Conservation (phyloP, 2,888 invertebrate genomes). For the Ichneumoninae sp. region DNA sequence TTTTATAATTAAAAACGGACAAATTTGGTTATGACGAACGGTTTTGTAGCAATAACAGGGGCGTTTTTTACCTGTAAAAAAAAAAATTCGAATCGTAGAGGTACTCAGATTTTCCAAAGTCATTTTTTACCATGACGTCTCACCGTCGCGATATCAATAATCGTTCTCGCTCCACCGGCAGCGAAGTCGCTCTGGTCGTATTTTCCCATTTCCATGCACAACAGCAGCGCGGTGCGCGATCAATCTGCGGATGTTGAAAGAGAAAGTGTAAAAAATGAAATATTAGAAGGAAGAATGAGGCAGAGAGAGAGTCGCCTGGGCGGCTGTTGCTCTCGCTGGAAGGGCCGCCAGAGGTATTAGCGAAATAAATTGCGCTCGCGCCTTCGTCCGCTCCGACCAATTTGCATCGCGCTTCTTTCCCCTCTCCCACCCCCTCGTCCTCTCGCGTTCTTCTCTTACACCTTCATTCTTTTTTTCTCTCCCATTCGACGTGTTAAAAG, state of each 20-base stretch:
- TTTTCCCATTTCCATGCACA: constrained; percentile 22
- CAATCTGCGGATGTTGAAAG: constrained; percentile 37
- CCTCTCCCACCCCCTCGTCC: constrained; percentile 18
- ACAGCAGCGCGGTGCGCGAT: constrained; percentile 19
- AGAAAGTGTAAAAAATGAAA: constrained; percentile 52
- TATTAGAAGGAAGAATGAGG: constrained; percentile 26
- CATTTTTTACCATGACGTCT: neutral
- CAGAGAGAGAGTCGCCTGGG: constrained; percentile 16
- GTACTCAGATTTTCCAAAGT: neutral
- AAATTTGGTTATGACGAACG: neutral
- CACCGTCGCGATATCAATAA: constrained; percentile 1
- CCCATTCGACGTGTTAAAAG: constrained; percentile 58
- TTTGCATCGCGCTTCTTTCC: constrained; percentile 57
- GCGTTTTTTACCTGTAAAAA: too few relatives aligned
- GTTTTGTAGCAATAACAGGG: neutral
- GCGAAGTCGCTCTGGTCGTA: neutral
- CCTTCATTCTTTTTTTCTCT: constrained; percentile 38
- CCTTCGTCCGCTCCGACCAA: constrained; percentile 54
- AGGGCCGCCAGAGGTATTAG: constrained; percentile 57
- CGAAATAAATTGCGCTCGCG: constrained; percentile 64
- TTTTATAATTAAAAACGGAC: neutral
- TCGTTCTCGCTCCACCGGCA: neutral
- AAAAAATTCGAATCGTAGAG: too few relatives aligned
- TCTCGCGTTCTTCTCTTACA: constrained; percentile 8
- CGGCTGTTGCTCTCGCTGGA: constrained; percentile 46